Base-by-base conservation (phyloP, 2,888 invertebrate species). In the Neocrepidodera transversa region DNA sequence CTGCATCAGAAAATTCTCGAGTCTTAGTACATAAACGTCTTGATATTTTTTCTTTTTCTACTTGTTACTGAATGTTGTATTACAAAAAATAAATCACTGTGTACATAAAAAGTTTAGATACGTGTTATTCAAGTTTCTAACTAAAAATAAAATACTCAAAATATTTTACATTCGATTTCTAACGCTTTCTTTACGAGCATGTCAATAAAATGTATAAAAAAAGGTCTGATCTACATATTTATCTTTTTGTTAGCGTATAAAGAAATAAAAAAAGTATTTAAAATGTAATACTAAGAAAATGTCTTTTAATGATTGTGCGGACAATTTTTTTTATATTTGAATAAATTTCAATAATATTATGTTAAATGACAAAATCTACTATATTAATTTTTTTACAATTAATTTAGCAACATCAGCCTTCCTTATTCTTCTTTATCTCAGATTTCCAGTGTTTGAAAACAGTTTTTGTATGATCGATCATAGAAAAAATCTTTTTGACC, bases 1-100 rank as follows among this genome's bases (percentile, higher is more conserved):
- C 67, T 67, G 67, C 58, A 67, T 67, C 67, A 67, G 67, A 67
- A 67, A 67, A 65, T 58, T 49, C 48, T 43, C 7, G 40, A 26
- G 17, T 26, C 18, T 5, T n/a, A 6, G 38, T 50, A 36, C 1
- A 23, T 13, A 43, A 28, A 40, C 36, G n/a, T 47, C 43, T 56
- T 36, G 35, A 42, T 40, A n/a, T n/a, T n/a, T n/a, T n/a, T n/a
- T n/a, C n/a, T 18, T 43, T 42, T 48, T 23, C 38, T 11, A n/a
- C 43, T 55, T 48, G 32, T 36, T 52, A 20, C 16, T 28, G 36
- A 26, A 55, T 56, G 40, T 48, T 52, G 11, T 50, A 43, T 50
- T 45, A 43, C 35, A 28, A 45, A 26, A 42, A 47, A 36, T n/a
- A n/a, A n/a, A n/a, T n/a, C n/a, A 18, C 26, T n/a, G 20, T 51